Conservation (phyloP, 2,113 vertebrate genomes). For the Nibea coibor region DNA sequence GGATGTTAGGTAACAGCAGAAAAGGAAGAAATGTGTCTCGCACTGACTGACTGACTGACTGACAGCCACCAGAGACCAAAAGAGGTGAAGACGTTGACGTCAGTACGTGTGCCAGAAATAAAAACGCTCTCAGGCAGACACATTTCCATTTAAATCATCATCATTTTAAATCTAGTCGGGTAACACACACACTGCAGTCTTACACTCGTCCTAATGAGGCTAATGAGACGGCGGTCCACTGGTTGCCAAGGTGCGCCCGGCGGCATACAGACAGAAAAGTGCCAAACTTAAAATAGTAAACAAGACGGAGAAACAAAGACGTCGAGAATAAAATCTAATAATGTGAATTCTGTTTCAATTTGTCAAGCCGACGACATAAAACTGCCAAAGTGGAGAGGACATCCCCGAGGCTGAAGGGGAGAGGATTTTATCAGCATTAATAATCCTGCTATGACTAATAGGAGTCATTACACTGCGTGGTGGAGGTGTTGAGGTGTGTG, state of each 20-base stretch:
- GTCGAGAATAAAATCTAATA: slow-evolving; percentile 10
- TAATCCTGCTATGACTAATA: slow-evolving; percentile 25
- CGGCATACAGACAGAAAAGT: not conserved
- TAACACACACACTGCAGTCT: slow-evolving; percentile 26
- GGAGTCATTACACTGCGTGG: not conserved
- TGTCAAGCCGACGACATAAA: slow-evolving; percentile 16
- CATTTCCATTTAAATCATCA: slow-evolving; percentile 50
- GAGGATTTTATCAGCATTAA: slow-evolving; percentile 27
- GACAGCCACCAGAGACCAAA: slow-evolving; percentile 38
- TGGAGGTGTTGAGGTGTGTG: slow-evolving; percentile 22
- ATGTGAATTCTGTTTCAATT: not conserved
- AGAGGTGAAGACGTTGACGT: slow-evolving; percentile 59
- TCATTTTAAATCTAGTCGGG: slow-evolving; percentile 17
- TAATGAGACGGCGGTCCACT: slow-evolving; percentile 51
- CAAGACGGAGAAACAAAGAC: not conserved
- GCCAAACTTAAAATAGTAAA: slow-evolving; percentile 40
- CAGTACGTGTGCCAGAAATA: slow-evolving; percentile 53
- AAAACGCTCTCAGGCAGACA: slow-evolving; percentile 55
- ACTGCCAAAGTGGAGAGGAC: slow-evolving; percentile 8
- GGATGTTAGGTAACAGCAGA: slow-evolving; percentile 11
- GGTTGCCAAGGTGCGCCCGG: slow-evolving; percentile 42
- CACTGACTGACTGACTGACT: slow-evolving; percentile 25
- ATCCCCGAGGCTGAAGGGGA: slow-evolving; percentile 27
- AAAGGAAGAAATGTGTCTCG: slow-evolving; percentile 23
- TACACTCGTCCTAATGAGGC: slow-evolving; percentile 55